Conservation (phyloP, 2,113 vertebrate species). For the Urocitellus parryii region DNA sequence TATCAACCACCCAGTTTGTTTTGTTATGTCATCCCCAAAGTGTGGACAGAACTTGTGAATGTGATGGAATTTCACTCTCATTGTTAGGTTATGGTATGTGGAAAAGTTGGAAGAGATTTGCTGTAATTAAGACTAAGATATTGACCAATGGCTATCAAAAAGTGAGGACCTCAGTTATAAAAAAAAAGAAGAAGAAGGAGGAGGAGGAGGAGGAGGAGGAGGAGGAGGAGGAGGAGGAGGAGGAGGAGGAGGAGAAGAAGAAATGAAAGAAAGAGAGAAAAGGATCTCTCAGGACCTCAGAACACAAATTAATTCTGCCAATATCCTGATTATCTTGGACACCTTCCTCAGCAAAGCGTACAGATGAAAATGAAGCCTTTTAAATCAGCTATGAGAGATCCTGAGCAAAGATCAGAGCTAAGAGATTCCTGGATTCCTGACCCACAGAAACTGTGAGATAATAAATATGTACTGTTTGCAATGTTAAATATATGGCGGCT, state of each 20-base stretch:
- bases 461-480: neutral
- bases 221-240: too few species aligned
- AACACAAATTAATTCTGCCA: neutral
- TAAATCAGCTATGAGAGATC: neutral
- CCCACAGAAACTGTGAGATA: neutral
- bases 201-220: too few species aligned
- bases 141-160: neutral
- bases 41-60: too few species aligned
- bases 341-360: neutral
- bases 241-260: too few species aligned
- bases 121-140: neutral
- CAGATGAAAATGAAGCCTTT: neutral
- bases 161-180: neutral
- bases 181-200: rapidly evolving
- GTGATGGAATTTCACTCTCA: too few species aligned
- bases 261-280: too few species aligned
- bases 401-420: neutral
- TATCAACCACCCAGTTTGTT: neutral
- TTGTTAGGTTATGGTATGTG: too few species aligned
- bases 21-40: neutral
- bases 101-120: too few species aligned
- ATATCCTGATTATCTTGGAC: neutral
- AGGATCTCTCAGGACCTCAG: neutral
- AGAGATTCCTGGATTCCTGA: neutral
- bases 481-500: neutral